phyloP scores from a whole-genome alignment of 2,797 vertebrate genomes.

The Poeciliopsis paucimaculata region DNA sequence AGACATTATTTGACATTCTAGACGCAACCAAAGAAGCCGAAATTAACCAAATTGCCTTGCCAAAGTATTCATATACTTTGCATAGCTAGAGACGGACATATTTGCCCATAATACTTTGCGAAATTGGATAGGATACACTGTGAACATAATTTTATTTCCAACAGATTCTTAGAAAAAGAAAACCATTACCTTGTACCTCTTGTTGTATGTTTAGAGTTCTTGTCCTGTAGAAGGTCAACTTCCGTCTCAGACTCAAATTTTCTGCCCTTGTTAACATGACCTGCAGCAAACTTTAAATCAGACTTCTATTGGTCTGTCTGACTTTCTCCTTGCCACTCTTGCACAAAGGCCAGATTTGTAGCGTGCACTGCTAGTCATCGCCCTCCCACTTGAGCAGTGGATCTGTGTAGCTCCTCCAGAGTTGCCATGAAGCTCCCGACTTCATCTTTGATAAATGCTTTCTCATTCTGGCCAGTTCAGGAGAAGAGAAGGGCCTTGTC shows the following conservation, averaged over 20 bases:
- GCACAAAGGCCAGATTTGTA: not conserved
- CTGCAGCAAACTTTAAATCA: not conserved
- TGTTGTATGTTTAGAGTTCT: not conserved
- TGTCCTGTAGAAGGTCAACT: not conserved
- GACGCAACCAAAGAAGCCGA: conserved; percentile 5
- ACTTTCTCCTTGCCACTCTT: not conserved
- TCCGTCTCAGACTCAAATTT: too few relatives aligned
- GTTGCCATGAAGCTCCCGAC: not conserved
- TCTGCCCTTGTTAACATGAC: not conserved
- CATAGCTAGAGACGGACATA: not conserved
- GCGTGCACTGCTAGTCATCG: too few relatives aligned
- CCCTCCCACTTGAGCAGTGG: not conserved
- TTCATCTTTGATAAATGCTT: not conserved
- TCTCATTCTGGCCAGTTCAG: not conserved
- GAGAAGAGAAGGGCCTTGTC: not conserved
- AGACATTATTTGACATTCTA: conserved; percentile 13
- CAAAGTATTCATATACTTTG: not conserved
- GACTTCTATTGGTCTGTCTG: not conserved
- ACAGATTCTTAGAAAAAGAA: not conserved
- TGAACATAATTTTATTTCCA: not conserved
- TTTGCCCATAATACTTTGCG: not conserved
- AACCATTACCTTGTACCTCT: not conserved
- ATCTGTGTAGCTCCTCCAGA: not conserved
- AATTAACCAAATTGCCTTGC: conserved; percentile 1
- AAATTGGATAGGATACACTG: not conserved